Evolutionary conservation across 1,140 invertebrate genomes (phyloP).

Genomic region (Trigoniulus corallinus): DNA sequence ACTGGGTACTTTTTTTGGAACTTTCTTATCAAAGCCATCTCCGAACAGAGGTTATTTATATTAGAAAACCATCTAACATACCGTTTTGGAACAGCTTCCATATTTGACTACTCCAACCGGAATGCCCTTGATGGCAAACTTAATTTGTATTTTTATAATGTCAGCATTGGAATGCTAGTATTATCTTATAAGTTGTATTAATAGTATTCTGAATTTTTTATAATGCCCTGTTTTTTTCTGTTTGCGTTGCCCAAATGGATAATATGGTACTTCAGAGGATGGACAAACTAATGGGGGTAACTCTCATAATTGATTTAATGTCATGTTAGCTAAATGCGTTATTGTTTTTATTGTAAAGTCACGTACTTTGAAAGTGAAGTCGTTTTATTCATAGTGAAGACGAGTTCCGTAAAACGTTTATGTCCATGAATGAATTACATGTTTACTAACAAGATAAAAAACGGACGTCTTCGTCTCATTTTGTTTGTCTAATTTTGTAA

Average conservation of each 20-base stretch:
- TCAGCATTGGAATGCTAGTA: not conserved
- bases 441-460: not conserved
- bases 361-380: too few relatives aligned
- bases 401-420: not conserved
- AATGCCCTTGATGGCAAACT: too few relatives aligned
- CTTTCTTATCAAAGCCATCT: too few relatives aligned
- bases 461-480: too few relatives aligned
- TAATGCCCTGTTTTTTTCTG: not conserved
- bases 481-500: constrained; percentile 7
- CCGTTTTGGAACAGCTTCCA: too few relatives aligned
- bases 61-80: too few relatives aligned
- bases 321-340: not conserved
- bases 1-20: too few relatives aligned
- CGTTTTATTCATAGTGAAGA: too few relatives aligned
- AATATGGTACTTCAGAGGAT: constrained; percentile 22
- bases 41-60: too few relatives aligned
- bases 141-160: too few relatives aligned
- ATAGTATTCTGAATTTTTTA: not conserved
- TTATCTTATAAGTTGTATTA: constrained; percentile 1
- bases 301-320: constrained; percentile 6
- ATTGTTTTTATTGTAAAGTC: constrained; percentile 5
- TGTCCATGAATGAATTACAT: not conserved
- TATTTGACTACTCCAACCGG: too few relatives aligned
- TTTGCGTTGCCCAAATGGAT: not conserved
- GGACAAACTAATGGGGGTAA: constrained; percentile 34